A percentile compares a stretch with the other conserved stretches of the same genome.
phyloP scores from a whole-genome alignment of 2,797 vertebrate genomes.

The Merluccius polli region DNA sequence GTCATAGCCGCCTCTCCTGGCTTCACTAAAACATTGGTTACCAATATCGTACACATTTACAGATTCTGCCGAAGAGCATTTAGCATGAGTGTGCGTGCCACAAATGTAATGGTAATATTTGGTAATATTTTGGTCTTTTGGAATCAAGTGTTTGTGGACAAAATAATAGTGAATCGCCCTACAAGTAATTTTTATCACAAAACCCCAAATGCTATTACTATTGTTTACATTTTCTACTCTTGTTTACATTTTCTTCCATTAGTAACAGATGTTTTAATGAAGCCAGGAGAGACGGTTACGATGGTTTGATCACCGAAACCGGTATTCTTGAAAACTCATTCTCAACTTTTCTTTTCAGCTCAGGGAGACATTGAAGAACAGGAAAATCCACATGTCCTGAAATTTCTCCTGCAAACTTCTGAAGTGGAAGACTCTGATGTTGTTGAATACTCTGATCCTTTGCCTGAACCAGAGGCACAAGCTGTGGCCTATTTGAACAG shows the following conservation, averaged over 20 bases:
- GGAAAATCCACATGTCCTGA: conserved; percentile 49
- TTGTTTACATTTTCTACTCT: too few relatives aligned
- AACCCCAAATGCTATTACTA: too few relatives aligned
- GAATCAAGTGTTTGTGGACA: too few relatives aligned
- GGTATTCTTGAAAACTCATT: background rate
- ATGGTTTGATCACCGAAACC: background rate
- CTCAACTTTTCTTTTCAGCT: conserved; percentile 26
- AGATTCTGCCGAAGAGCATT: too few relatives aligned
- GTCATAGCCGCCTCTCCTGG: too few relatives aligned
- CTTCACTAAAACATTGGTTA: background rate
- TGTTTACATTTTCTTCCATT: too few relatives aligned
- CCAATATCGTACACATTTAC: background rate
- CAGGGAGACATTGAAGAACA: conserved; percentile 52
- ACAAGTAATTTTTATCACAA: too few relatives aligned
- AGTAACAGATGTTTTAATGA: background rate
- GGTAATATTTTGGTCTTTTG: too few relatives aligned
- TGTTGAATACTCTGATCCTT: conserved; percentile 52
- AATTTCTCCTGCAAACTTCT: conserved; percentile 70
- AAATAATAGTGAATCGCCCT: too few relatives aligned
- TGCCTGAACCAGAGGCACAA: conserved; percentile 66
- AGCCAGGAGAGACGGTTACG: background rate
- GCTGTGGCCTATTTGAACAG: conserved; percentile 65
- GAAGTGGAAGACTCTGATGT: conserved; percentile 58
- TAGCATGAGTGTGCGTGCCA: too few relatives aligned
- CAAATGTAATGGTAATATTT: too few relatives aligned